phyloP scores from a whole-genome alignment of 1,140 invertebrate genomes.

The Micrasema minimum region DNA sequence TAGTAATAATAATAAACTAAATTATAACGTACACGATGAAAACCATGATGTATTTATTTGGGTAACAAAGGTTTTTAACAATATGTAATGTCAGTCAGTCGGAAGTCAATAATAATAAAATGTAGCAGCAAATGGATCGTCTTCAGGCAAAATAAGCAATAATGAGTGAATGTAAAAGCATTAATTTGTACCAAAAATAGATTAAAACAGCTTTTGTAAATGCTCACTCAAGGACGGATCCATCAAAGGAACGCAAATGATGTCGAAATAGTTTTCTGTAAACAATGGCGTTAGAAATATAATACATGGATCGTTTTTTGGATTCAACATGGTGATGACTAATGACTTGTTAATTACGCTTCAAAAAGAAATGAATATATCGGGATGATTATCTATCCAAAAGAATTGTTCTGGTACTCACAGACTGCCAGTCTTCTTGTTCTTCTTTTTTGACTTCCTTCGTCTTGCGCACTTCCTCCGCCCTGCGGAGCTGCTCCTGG shows the following conservation, averaged over 20 bases:
- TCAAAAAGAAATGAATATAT: no score
- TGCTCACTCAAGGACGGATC: background rate
- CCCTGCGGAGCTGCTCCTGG: conserved; percentile 85
- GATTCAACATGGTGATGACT: no score
- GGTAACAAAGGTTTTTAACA: conserved; percentile 3
- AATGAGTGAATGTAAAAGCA: conserved; percentile 1
- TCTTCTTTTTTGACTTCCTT: conserved; percentile 79
- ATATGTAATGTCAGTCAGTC: background rate
- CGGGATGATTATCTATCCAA: no score
- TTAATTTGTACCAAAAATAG: conserved; percentile 1
- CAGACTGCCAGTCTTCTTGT: conserved; percentile 92
- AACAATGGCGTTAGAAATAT: no score
- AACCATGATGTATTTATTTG: background rate
- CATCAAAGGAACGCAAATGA: background rate
- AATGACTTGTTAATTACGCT: no score
- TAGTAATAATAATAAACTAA: no score
- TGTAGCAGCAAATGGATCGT: conserved; percentile 2
- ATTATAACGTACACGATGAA: no score
- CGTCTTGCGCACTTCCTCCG: conserved; percentile 85
- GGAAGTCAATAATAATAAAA: background rate
- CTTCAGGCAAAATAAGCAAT: background rate
- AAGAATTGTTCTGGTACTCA: conserved; percentile 68
- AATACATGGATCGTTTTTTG: no score
- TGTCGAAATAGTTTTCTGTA: no score
- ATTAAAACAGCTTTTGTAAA: background rate